Evolutionary conservation across 2,797 vertebrate genomes (phyloP), one percentile per base, ranked within the genome.

Genomic region (Coranthus polyacanthus): DNA sequence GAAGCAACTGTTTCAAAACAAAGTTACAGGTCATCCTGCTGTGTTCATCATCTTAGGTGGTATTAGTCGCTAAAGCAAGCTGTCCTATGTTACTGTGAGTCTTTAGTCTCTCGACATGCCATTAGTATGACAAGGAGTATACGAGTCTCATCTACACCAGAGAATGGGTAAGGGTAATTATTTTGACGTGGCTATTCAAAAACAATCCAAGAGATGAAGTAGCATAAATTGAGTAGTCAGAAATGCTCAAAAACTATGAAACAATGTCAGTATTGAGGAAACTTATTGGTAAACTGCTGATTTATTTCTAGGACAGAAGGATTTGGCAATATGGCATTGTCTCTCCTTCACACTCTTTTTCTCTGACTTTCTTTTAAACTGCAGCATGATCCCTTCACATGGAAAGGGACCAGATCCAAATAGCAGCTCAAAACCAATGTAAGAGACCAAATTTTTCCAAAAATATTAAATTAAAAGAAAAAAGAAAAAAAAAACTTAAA

Each of bases 341-440:
- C 79, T 83, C 78, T 86, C 72, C 86, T 83, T 88, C 81, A 91
- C 77, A 85, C 72, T 92, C 81, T 86, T 79, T 88, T 75, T 89
- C 87, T 92, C 87, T 91, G 85, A 91, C 86, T 94, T 92, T 93
- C 85, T 90, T 92, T 91, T 86, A 92, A 92, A 92, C 89, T 92
- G 89, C 90, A 92, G 89, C 85, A 68, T 89, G 80, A 89, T 90
- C 87, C 89, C 76, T 91, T 90, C 91, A 91, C 85, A 92, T 87
- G 91, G 92, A 93, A 91, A 93, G 92, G 91, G 89, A 88, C 81
- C 79, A 70, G 82, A 87, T 85, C 83, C 83, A 89, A 91, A 91
- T 86, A 89, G 79, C 92, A 91, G 89, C 92, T 89, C 90, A 91
- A 92, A 92, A 88, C 86, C 90, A 91, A 91, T 91, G 90, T 91